Base-by-base conservation (phyloP, 2,797 vertebrate species). In the Anguilla marmorata region DNA sequence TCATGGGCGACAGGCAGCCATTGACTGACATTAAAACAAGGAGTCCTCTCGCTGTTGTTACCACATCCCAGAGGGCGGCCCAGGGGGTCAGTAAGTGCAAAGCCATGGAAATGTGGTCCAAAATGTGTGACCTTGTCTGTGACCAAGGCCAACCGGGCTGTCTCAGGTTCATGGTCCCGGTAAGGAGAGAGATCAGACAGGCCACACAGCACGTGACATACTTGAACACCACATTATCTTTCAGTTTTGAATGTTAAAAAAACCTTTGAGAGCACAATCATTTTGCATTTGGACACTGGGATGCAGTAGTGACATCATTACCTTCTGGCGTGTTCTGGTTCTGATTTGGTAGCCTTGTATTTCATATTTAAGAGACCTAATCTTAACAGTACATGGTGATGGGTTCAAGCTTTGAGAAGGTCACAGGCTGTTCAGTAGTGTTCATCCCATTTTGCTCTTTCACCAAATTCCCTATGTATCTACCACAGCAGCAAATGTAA, bases 1-100 rank as follows among this genome's bases (percentile, higher is more conserved):
- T 94, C 93, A 94, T 92, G 91, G 91, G 91, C 91, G 91, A 90
- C 89, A 88, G 91, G 92, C 90, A 16, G 60, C 90, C 90, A 89
- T 90, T 84, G 89, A 87, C 88, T 79, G 85, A 76, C 85, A 69
- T 89, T 88, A 91, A 91, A 69, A 16, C 48, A 11, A 72, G 50
- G 66, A 56, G 52, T 6, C 83, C 33, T 56, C 37, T 69, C 56
- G 2, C 56, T 86, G 41, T 86, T 86, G 85, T 66, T 66, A 86
- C 45, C 60, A 24, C 60, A 45, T 27, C 60, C 37, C 21, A 86
- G n/a, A 86, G 58, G 30, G 85, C 86, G 91, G 88, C 86, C 89
- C 88, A 7, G 16, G 87, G 91, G 69, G 24, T 85, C 82, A 37
- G 11, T 30, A 21, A 86, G 8, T 93, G 93, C 93, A 24, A 85